Percentiles rank a stretch among this genome's conserved stretches.
Conservation (phyloP, 2,888 invertebrate species). For the Listrodromus nycthemerus region DNA sequence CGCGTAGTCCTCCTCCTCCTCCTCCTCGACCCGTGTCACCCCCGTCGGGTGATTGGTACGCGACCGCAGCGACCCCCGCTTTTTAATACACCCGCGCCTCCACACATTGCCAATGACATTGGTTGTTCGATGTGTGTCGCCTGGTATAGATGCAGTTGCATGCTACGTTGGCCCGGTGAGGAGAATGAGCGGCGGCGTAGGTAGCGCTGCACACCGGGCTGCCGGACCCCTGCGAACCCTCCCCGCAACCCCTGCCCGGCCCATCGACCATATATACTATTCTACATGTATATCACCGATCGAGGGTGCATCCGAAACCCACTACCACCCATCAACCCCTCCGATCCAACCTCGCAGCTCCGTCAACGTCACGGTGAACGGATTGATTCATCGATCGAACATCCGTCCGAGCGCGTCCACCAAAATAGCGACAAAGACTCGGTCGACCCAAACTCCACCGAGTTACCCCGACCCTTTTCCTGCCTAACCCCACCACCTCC, state of each 20-base stretch:
- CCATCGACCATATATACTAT: slow-evolving; percentile 63
- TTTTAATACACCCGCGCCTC: slow-evolving; percentile 83
- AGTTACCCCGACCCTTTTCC: slow-evolving; percentile 50
- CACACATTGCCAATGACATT: slow-evolving; percentile 72
- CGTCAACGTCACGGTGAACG: slow-evolving; percentile 82
- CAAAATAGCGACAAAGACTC: slow-evolving; percentile 81
- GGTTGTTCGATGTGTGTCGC: slow-evolving; percentile 70
- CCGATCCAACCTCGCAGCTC: slow-evolving; percentile 56
- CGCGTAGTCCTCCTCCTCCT: neutral
- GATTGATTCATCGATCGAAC: slow-evolving; percentile 84
- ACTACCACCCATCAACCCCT: slow-evolving; percentile 54
- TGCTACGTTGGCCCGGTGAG: slow-evolving; percentile 67
- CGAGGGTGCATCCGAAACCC: slow-evolving; percentile 63
- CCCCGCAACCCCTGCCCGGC: slow-evolving; percentile 22
- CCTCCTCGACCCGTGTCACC: slow-evolving; percentile 46
- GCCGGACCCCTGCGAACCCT: slow-evolving; percentile 31
- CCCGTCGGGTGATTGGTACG: slow-evolving; percentile 82
- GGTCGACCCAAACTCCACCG: slow-evolving; percentile 62
- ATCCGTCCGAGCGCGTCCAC: slow-evolving; percentile 75
- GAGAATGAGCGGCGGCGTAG: slow-evolving; percentile 61
- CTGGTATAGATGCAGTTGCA: slow-evolving; percentile 58
- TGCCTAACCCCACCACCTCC: slow-evolving; percentile 11
- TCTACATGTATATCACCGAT: slow-evolving; percentile 61
- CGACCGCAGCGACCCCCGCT: slow-evolving; percentile 82
- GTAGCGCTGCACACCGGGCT: slow-evolving; percentile 52